These are phyloP conservation scores for Meiosimyza decipiens DNA, from an alignment of 2,888 invertebrate genomes.

Conservation along the genomic window DNA sequence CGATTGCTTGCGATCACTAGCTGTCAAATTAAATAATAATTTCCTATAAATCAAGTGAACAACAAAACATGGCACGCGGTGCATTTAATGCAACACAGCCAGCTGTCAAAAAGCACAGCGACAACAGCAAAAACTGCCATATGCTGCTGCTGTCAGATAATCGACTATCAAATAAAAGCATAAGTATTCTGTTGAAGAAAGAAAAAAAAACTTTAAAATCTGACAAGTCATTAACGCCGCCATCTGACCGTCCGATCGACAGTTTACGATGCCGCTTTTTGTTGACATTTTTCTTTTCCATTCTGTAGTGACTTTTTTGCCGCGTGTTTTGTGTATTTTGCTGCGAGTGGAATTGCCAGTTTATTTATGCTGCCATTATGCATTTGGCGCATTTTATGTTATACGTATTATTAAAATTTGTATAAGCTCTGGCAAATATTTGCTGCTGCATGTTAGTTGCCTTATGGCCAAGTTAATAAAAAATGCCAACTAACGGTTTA, in stretches of 20 bases:
- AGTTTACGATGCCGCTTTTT: too few relatives aligned
- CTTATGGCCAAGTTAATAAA: too few relatives aligned
- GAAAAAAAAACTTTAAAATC: slow-evolving; percentile 1
- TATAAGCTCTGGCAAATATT: too few relatives aligned
- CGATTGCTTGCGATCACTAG: slow-evolving; percentile 22
- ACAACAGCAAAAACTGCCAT: slow-evolving; percentile 26
- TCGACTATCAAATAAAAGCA: slow-evolving; percentile 20
- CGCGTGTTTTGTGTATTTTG: too few relatives aligned
- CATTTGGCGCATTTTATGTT: slow-evolving; percentile 9
- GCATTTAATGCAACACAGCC: slow-evolving; percentile 6
- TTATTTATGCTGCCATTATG: slow-evolving; percentile 6
- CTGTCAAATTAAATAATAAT: slow-evolving; percentile 24
- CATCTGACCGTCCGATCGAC: too few relatives aligned
- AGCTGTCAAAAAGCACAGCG: slow-evolving; percentile 31
- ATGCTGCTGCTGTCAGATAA: slow-evolving; percentile 34
- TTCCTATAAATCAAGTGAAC: slow-evolving; percentile 7
- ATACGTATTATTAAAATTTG: too few relatives aligned
- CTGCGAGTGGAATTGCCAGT: too few relatives aligned
- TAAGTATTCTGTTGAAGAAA: slow-evolving; percentile 8
- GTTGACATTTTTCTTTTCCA: too few relatives aligned
- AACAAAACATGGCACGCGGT: not conserved
- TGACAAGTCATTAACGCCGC: not conserved
- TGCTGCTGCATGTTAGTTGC: too few relatives aligned
- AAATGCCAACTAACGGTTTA: too few relatives aligned
- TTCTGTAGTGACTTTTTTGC: too few relatives aligned